phyloP scores from a whole-genome alignment of 2,797 vertebrate genomes.

The Ispidina lecontei region DNA sequence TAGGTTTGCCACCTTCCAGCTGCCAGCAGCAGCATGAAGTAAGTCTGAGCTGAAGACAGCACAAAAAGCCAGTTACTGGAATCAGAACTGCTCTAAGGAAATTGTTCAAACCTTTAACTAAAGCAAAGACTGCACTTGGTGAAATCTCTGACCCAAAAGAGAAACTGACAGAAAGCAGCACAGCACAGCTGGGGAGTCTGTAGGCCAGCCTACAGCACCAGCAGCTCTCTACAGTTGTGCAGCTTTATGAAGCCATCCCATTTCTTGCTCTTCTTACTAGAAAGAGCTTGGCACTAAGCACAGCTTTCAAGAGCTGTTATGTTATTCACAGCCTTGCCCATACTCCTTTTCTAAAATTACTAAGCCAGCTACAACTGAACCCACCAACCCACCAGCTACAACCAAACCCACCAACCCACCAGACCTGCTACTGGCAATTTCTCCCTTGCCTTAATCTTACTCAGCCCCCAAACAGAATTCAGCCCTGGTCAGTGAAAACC shows the following conservation, averaged over 20 bases:
- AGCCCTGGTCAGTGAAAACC: background rate
- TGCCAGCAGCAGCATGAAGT: background rate
- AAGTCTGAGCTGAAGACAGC: background rate
- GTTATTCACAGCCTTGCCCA: background rate
- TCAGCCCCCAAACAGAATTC: background rate
- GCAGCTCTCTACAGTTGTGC: background rate
- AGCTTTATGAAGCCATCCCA: background rate
- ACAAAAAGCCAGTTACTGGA: background rate
- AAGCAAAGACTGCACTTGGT: background rate
- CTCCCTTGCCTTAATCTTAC: background rate
- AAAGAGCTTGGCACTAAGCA: background rate
- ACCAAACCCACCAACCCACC: background rate
- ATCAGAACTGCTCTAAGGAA: background rate
- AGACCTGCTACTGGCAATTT: background rate
- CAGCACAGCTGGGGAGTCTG: background rate
- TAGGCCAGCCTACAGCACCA: background rate
- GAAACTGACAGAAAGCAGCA: background rate
- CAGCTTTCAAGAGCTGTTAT: background rate
- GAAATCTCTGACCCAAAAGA: background rate
- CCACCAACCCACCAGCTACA: background rate
- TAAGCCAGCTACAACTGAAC: background rate
- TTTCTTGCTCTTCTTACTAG: background rate
- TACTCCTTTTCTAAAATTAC: background rate
- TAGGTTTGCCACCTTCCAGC: background rate
- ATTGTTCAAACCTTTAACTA: background rate